These are phyloP conservation scores for Gallinago undulata DNA, from an alignment of 2,113 vertebrate species.

Conservation along the genomic window DNA sequence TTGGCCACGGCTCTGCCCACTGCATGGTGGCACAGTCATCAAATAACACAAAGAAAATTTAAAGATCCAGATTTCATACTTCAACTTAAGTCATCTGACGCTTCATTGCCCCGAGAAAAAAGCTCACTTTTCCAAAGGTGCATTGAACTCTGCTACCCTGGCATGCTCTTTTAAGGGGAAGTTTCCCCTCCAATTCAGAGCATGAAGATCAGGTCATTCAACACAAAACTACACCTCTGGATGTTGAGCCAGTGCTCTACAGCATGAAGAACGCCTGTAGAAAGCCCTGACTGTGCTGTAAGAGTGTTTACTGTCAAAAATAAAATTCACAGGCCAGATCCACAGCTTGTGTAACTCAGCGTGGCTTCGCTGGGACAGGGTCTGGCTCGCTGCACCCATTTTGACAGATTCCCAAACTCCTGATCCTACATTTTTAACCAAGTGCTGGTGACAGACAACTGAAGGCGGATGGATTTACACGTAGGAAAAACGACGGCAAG, in stretches of 20 bases:
- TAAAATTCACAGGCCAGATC: background rate
- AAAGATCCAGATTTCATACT: background rate
- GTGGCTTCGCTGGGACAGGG: background rate
- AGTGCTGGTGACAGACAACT: background rate
- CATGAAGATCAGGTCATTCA: background rate
- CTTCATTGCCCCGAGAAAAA: background rate
- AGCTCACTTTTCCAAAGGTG: background rate
- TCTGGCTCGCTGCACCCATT: background rate
- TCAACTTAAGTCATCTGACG: background rate
- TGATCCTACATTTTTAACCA: background rate
- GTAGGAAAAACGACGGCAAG: background rate
- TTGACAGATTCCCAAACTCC: background rate
- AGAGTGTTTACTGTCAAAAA: background rate
- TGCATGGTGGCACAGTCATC: background rate
- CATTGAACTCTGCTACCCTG: background rate
- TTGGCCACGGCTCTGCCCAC: background rate
- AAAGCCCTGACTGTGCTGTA: slow-evolving; percentile 19
- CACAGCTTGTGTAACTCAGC: background rate
- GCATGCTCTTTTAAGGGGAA: background rate
- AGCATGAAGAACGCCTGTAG: background rate
- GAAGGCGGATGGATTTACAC: background rate
- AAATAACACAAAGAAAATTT: background rate
- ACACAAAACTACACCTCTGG: background rate
- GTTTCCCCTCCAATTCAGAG: background rate
- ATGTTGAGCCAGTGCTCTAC: background rate